These are phyloP conservation scores for Drosophila mauritiana DNA, from an alignment of 1,140 invertebrate genomes.

Conservation along the genomic window DNA sequence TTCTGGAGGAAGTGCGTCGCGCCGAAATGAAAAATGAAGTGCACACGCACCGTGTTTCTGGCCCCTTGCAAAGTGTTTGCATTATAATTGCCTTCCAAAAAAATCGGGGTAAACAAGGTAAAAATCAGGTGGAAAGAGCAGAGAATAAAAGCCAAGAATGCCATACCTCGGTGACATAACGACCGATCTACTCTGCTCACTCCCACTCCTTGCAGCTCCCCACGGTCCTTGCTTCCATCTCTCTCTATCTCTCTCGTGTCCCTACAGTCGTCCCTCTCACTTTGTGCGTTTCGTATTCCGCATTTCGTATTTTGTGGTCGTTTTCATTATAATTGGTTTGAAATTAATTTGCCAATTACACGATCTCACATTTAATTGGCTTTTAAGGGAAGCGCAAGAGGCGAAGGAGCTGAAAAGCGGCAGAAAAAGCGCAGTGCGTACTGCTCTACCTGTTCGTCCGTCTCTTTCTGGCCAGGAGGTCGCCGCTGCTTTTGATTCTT, in stretches of 20 bases:
- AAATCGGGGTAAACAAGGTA: constrained; percentile 26
- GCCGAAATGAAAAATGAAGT: constrained; percentile 82
- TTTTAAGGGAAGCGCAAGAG: constrained; percentile 60
- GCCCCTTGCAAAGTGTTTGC: constrained; percentile 53
- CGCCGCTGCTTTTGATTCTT: constrained; percentile 44
- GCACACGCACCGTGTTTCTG: constrained; percentile 34
- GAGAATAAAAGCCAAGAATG: constrained; percentile 23
- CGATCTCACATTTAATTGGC: constrained; percentile 85
- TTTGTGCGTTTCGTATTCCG: constrained; percentile 29
- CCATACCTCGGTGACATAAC: constrained; percentile 29
- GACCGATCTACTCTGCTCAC: constrained; percentile 11
- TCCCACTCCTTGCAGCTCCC: constrained; percentile 4
- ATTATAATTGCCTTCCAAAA: constrained; percentile 63
- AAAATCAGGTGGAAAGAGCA: constrained; percentile 25
- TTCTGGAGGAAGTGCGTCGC: constrained; percentile 67
- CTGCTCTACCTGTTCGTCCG: constrained; percentile 16
- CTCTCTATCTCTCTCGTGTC: not conserved
- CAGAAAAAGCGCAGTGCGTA: constrained; percentile 48
- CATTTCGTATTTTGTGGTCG: constrained; percentile 69
- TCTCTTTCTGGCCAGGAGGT: constrained; percentile 22
- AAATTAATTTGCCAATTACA: constrained; percentile 85
- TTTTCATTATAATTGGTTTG: constrained; percentile 84
- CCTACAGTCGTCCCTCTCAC: constrained; percentile 8
- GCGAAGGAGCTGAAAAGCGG: constrained; percentile 13
- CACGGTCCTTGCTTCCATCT: not conserved